Percentiles rank a stretch among this genome's conserved stretches.
These are phyloP conservation scores for Hemicentrotus pulcherrimus DNA, from an alignment of 35 echinoderm and acorn worm species.

Conservation along the genomic window DNA sequence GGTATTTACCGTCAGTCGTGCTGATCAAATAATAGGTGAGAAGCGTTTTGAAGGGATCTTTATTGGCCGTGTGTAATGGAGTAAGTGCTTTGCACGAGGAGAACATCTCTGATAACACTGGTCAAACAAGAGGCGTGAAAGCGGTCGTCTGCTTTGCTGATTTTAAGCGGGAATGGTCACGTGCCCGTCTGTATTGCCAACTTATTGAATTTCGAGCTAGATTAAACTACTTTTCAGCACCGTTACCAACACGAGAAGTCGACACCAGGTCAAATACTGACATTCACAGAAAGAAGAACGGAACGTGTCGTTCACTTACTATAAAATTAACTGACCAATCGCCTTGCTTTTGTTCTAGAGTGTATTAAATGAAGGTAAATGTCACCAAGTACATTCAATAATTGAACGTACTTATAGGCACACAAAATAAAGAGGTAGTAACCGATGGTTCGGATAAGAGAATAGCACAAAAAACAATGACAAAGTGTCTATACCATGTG, in stretches of 20 bases:
- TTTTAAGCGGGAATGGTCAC: not conserved
- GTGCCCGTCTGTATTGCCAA: not conserved
- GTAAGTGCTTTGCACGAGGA: not conserved
- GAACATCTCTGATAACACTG: not conserved
- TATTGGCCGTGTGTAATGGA: slow-evolving; percentile 20
- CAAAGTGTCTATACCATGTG: no score
- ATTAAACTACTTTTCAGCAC: slow-evolving; percentile 24
- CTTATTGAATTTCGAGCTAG: slow-evolving; percentile 27
- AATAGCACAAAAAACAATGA: no score
- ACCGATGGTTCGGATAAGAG: no score
- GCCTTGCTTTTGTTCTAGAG: no score
- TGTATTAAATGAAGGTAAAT: no score
- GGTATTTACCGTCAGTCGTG: not conserved
- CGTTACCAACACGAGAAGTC: not conserved
- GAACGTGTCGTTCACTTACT: no score
- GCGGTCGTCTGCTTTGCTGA: not conserved
- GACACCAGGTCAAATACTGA: not conserved
- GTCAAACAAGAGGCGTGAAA: not conserved
- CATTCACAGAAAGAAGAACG: no score
- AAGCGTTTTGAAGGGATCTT: not conserved
- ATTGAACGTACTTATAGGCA: no score
- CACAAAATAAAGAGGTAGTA: no score
- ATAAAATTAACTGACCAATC: no score
- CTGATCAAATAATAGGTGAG: slow-evolving; percentile 39
- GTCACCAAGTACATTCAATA: no score